phyloP scores from a whole-genome alignment of 2,113 vertebrate genomes.

The Callipepla squamata region DNA sequence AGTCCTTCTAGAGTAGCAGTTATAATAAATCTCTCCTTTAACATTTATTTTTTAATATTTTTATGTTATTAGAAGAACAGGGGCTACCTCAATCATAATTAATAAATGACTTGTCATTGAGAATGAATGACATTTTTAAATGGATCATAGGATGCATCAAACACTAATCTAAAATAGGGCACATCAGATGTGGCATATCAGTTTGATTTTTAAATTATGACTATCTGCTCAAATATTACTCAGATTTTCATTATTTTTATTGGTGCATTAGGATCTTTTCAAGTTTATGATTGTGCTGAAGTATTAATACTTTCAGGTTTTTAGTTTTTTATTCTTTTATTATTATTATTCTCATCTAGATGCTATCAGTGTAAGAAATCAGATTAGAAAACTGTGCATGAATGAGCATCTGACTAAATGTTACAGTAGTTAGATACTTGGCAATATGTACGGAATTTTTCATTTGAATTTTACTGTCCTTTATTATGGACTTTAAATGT shows the following conservation, averaged over 20 bases:
- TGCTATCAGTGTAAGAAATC: background rate
- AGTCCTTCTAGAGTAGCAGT: background rate
- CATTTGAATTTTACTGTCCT: slow-evolving; percentile 46
- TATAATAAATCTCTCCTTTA: background rate
- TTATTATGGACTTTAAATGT: slow-evolving; percentile 34
- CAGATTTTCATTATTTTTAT: background rate
- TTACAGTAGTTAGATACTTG: slow-evolving; percentile 11
- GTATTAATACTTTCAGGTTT: background rate
- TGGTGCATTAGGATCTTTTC: background rate
- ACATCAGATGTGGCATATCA: background rate
- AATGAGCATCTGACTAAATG: slow-evolving; percentile 7
- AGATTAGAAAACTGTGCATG: background rate
- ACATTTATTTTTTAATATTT: background rate
- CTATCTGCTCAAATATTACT: background rate
- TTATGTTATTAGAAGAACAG: background rate
- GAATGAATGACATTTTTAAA: background rate
- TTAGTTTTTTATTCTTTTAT: background rate
- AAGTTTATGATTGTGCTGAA: no score
- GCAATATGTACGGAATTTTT: background rate
- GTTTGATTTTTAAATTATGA: background rate
- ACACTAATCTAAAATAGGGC: background rate
- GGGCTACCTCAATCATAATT: background rate
- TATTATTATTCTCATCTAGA: background rate
- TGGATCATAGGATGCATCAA: background rate
- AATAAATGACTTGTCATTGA: background rate